phyloP scores from a whole-genome alignment of 2,888 invertebrate species.

The Mantis religiosa region DNA sequence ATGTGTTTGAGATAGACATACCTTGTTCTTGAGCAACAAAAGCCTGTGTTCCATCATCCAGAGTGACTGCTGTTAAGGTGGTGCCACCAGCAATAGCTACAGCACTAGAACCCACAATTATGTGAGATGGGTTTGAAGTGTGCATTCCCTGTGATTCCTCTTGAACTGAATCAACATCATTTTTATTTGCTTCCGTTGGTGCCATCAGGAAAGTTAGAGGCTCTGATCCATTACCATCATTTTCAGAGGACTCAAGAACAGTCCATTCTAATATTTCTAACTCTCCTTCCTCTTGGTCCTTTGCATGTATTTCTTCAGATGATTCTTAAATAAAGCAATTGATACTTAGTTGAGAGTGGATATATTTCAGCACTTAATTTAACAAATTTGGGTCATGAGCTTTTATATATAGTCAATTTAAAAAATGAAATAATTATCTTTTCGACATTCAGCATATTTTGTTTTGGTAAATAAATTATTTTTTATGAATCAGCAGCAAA shows the following conservation, averaged over 20 bases:
- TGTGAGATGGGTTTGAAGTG: not conserved
- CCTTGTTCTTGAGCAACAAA: slow-evolving; percentile 39
- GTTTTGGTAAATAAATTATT: too few relatives aligned
- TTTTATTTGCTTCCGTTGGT: not conserved
- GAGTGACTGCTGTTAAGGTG: slow-evolving; percentile 41
- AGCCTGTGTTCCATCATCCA: slow-evolving; percentile 43
- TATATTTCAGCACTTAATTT: too few relatives aligned
- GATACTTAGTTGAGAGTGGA: not conserved
- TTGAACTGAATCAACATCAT: not conserved
- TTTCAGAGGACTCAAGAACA: not conserved
- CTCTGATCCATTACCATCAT: not conserved
- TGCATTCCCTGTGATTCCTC: not conserved
- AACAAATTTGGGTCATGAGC: too few relatives aligned
- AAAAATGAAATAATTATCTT: too few relatives aligned
- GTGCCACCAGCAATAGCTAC: not conserved
- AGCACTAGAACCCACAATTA: not conserved
- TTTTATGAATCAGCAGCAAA: too few relatives aligned
- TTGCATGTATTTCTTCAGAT: not conserved
- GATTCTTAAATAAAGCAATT: not conserved
- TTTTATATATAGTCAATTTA: too few relatives aligned
- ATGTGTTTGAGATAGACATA: not conserved
- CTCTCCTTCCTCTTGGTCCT: not conserved
- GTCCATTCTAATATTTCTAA: not conserved
- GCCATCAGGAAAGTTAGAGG: not conserved
- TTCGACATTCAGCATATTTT: too few relatives aligned